Evolutionary conservation across 2,113 vertebrate species (phyloP).

Genomic region (Mobula birostris): DNA sequence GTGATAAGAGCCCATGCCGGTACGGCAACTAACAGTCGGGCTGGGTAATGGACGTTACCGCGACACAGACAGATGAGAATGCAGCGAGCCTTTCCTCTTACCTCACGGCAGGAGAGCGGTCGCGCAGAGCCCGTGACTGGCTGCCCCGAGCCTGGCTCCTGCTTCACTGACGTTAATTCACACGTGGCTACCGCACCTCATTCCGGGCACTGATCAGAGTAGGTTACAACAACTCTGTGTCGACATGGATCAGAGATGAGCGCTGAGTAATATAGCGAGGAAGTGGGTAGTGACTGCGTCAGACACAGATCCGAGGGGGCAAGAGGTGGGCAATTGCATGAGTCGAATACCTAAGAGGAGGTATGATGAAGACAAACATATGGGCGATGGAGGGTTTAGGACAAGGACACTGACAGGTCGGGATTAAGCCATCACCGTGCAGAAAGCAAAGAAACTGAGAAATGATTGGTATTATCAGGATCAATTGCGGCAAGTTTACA

Average conservation of each 20-base stretch:
- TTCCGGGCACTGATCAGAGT: background rate
- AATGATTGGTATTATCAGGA: background rate
- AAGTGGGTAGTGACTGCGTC: background rate
- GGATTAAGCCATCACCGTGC: background rate
- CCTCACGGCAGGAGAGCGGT: background rate
- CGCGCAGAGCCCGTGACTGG: background rate
- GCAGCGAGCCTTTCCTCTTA: background rate
- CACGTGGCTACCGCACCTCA: slow-evolving; percentile 24
- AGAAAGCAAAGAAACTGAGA: background rate
- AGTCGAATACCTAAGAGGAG: background rate
- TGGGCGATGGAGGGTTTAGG: background rate
- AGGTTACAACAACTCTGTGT: background rate
- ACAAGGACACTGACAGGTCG: background rate
- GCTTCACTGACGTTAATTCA: slow-evolving; percentile 22
- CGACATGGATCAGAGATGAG: background rate
- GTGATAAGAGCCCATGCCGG: background rate
- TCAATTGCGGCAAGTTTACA: background rate
- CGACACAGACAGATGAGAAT: too few species aligned
- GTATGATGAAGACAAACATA: background rate
- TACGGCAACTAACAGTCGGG: background rate
- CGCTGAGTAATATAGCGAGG: background rate
- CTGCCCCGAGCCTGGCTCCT: background rate
- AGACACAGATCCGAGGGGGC: background rate
- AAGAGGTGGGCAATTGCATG: slow-evolving; percentile 11
- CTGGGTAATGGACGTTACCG: background rate